Evolutionary conservation across 2,888 invertebrate species (phyloP).

Genomic region (Aphidius colemani): DNA sequence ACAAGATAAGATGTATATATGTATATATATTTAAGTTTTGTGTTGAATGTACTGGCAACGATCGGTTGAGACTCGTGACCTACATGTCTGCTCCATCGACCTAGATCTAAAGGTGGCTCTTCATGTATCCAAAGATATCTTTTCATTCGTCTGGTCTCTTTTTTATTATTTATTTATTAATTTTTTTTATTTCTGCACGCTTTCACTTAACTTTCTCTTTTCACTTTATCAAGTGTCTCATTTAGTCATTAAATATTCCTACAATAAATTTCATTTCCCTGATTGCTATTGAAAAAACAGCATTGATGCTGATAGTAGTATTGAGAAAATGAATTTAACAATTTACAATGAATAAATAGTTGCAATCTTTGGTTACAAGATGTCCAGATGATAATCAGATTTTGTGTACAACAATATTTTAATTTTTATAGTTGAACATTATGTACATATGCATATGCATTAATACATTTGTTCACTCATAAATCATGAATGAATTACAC

Average conservation of each 20-base stretch:
- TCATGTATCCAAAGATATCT: slow-evolving; percentile 37
- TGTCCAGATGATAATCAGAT: not conserved
- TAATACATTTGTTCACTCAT: too few relatives aligned
- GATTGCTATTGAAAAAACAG: too few relatives aligned
- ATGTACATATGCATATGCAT: too few relatives aligned
- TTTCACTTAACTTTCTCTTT: slow-evolving; percentile 26
- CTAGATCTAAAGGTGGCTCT: slow-evolving; percentile 52
- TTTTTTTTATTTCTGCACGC: slow-evolving; percentile 26
- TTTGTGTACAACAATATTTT: slow-evolving; percentile 9
- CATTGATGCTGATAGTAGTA: too few relatives aligned
- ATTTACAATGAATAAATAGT: too few relatives aligned
- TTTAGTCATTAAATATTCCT: too few relatives aligned
- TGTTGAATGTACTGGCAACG: slow-evolving; percentile 36
- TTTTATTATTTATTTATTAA: slow-evolving; percentile 20
- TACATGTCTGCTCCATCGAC: slow-evolving; percentile 49
- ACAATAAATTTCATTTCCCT: too few relatives aligned
- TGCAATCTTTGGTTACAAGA: too few relatives aligned
- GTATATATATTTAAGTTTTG: slow-evolving; percentile 7
- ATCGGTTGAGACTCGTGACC: slow-evolving; percentile 54
- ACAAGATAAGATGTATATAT: too few relatives aligned
- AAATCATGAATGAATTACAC: slow-evolving; percentile 28
- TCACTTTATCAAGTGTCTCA: slow-evolving; percentile 16
- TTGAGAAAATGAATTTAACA: not conserved
- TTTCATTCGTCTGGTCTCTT: slow-evolving; percentile 16
- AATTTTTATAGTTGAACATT: slow-evolving; percentile 9